Conservation (phyloP, 2,888 invertebrate genomes). For the Alsophila aescularia region DNA sequence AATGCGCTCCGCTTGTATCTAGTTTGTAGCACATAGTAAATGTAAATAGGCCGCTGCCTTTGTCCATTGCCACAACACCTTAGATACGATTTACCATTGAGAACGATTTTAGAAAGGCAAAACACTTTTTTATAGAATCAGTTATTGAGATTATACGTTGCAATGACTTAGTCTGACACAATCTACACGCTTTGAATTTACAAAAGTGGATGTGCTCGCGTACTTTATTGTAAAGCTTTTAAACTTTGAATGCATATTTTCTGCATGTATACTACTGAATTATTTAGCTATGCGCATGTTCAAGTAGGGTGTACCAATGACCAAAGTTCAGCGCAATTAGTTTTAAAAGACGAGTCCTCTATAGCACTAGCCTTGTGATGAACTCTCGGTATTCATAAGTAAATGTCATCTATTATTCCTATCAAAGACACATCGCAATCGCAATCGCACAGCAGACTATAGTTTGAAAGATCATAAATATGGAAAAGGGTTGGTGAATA, state of each 20-base stretch:
- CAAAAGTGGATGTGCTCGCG: slow-evolving; percentile 3
- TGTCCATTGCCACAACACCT: slow-evolving; percentile 48
- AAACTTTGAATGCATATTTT: slow-evolving; percentile 1
- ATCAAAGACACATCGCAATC: slow-evolving; percentile 59
- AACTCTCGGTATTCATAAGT: neutral
- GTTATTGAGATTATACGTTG: slow-evolving; percentile 42
- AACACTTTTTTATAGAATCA: slow-evolving; percentile 50
- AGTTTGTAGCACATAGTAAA: neutral
- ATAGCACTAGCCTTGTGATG: neutral
- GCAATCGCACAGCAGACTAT: slow-evolving; percentile 68
- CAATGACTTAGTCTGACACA: slow-evolving; percentile 34
- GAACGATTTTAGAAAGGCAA: slow-evolving; percentile 68
- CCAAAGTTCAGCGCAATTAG: neutral
- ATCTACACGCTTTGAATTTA: slow-evolving; percentile 20
- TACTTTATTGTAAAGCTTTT: neutral
- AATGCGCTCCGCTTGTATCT: neutral
- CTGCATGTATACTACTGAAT: slow-evolving; percentile 33
- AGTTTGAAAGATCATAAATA: slow-evolving; percentile 23
- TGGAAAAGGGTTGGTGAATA: slow-evolving; percentile 11
- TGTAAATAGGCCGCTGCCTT: slow-evolving; percentile 41
- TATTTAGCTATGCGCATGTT: slow-evolving; percentile 45
- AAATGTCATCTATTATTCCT: neutral
- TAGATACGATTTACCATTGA: slow-evolving; percentile 50
- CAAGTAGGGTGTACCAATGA: slow-evolving; percentile 3
- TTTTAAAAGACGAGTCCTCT: neutral